A percentile compares a stretch with the other conserved stretches of the same genome.
These are phyloP conservation scores for Myxocyprinus asiaticus DNA, from an alignment of 2,113 vertebrate species.

Conservation along the genomic window DNA sequence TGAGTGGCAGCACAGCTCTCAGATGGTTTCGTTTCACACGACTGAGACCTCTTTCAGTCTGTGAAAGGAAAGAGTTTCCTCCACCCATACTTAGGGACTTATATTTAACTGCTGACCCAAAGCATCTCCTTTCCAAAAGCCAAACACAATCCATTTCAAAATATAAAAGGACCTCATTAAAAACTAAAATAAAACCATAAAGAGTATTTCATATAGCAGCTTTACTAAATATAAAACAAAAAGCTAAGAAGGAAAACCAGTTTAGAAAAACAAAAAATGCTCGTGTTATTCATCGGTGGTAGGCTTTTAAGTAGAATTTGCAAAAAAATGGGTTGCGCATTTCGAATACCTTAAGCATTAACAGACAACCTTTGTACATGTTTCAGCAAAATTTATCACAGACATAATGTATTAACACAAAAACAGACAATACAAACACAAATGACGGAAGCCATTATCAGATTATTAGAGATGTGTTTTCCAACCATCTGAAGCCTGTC, in stretches of 20 bases:
- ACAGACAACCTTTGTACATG: neutral
- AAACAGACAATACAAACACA: neutral
- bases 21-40: neutral
- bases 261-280: too few species aligned
- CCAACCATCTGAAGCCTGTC: too few species aligned
- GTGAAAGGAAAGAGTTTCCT: slow-evolving; percentile 17
- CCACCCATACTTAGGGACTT: slow-evolving; percentile 30
- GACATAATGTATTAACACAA: neutral
- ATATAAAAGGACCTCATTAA: slow-evolving; percentile 27
- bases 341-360: neutral
- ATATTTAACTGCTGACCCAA: neutral
- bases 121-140: slow-evolving; percentile 31
- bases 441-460: neutral
- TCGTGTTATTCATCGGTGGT: too few species aligned
- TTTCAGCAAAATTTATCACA: too few species aligned
- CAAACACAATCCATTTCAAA: slow-evolving; percentile 25
- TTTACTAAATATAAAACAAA: slow-evolving; percentile 32
- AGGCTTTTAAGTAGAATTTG: neutral
- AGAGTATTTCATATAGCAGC: slow-evolving; percentile 11
- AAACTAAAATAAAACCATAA: neutral
- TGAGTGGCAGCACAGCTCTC: neutral
- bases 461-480: neutral
- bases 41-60: slow-evolving; percentile 11
- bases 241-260: slow-evolving; percentile 3
- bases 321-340: neutral